A percentile compares a stretch with the other conserved stretches of the same genome.
These are phyloP conservation scores for Troides helena DNA, from an alignment of 2,888 invertebrate genomes.

Conservation along the genomic window DNA sequence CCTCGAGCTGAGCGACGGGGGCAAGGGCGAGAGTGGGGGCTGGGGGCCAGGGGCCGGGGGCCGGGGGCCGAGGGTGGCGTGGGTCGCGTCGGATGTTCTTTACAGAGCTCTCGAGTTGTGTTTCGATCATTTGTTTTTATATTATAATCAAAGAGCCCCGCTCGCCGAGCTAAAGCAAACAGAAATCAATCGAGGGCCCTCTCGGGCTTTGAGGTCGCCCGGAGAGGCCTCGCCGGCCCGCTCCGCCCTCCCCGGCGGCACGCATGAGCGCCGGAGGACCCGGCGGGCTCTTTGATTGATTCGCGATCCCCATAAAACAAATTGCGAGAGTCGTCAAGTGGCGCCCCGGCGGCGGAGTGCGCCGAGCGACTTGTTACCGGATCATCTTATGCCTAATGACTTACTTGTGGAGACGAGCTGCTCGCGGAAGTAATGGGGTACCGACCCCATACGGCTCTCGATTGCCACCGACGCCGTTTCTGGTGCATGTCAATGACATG, in stretches of 20 bases:
- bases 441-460: too few species aligned
- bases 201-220: slow-evolving; percentile 12
- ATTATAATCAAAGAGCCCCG: slow-evolving; percentile 20
- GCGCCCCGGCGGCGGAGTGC: not conserved
- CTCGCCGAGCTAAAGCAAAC: slow-evolving; percentile 15
- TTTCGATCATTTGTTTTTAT: too few species aligned
- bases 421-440: too few species aligned
- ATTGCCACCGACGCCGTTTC: too few species aligned
- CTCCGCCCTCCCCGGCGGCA: slow-evolving; percentile 2
- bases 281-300: slow-evolving; percentile 23
- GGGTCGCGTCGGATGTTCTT: not conserved
- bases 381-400: too few species aligned
- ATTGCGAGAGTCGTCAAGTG: not conserved
- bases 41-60: not conserved
- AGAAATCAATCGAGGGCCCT: slow-evolving; percentile 15
- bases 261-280: slow-evolving; percentile 15
- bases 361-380: too few species aligned
- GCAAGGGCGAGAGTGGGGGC: not conserved
- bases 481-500: too few species aligned
- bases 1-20: not conserved
- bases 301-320: slow-evolving; percentile 2
- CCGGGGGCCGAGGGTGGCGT: not conserved
- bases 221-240: slow-evolving; percentile 1
- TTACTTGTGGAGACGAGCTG: too few species aligned
- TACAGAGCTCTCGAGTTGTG: too few species aligned